phyloP scores from a whole-genome alignment of 2,888 invertebrate genomes.

The Agriopis aurantiaria region DNA sequence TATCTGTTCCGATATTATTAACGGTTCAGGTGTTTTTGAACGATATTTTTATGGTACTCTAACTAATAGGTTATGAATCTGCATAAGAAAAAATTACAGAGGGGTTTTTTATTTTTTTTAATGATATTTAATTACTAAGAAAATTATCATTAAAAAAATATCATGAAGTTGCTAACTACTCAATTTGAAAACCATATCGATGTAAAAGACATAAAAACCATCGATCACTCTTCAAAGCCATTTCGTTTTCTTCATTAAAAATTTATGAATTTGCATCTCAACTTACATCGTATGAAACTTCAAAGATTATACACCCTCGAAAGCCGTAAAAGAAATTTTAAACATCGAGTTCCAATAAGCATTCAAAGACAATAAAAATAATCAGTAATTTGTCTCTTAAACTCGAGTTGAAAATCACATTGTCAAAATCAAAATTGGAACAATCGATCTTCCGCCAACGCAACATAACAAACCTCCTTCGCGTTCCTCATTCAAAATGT shows the following conservation, averaged over 20 bases:
- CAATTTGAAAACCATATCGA: too few species aligned
- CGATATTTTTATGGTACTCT: conserved; percentile 32
- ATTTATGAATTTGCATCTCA: background rate
- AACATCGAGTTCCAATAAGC: background rate
- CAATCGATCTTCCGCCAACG: conserved; percentile 40
- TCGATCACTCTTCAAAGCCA: background rate
- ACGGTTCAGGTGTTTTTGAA: conserved; percentile 59
- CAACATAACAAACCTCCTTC: conserved; percentile 54
- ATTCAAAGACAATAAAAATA: background rate
- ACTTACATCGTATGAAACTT: background rate
- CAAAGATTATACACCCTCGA: background rate
- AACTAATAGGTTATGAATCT: conserved; percentile 23
- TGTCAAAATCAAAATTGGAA: conserved; percentile 21
- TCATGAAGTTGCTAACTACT: too few species aligned
- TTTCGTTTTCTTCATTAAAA: background rate
- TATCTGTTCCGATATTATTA: conserved; percentile 58
- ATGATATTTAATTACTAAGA: background rate
- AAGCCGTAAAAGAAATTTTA: background rate
- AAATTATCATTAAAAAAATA: too few species aligned
- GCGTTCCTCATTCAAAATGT: conserved; percentile 74
- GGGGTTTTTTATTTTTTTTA: background rate
- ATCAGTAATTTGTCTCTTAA: too few species aligned
- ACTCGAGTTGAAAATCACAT: background rate
- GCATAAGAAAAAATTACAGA: background rate
- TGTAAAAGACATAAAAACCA: background rate